phyloP scores from a whole-genome alignment of 1,140 invertebrate species.

The Dolichoris vasculosae region DNA sequence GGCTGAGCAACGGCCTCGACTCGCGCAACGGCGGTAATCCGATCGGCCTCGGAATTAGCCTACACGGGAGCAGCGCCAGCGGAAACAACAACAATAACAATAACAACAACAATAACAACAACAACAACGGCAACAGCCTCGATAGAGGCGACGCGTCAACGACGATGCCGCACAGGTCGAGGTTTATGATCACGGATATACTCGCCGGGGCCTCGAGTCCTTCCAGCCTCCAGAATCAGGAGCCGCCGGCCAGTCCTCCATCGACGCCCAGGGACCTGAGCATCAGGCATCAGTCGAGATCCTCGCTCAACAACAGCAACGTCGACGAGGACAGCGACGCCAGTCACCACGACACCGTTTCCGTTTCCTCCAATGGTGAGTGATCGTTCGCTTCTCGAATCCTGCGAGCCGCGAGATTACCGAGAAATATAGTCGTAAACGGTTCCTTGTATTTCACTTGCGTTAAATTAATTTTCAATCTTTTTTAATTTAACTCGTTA shows the following conservation, averaged over 20 bases:
- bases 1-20: conserved; percentile 65
- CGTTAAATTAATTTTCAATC: too few relatives aligned
- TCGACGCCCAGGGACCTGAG: conserved; percentile 70
- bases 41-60: neutral
- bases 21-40: conserved; percentile 50
- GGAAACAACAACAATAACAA: conserved; percentile 35
- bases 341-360: conserved; percentile 71
- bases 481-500: too few relatives aligned
- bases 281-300: conserved; percentile 66
- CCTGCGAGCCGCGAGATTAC: too few relatives aligned
- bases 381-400: neutral
- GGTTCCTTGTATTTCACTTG: too few relatives aligned
- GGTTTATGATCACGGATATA: conserved; percentile 88
- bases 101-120: neutral
- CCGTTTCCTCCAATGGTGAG: conserved; percentile 72
- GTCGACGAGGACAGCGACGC: conserved; percentile 72
- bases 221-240: conserved; percentile 64
- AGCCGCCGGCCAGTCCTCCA: conserved; percentile 70
- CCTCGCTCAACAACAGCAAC: conserved; percentile 65
- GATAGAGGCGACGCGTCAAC: conserved; percentile 65
- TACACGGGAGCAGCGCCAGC: neutral
- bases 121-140: conserved; percentile 8
- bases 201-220: conserved; percentile 77
- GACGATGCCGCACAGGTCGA: conserved; percentile 79
- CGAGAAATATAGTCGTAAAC: too few relatives aligned